Evolutionary conservation across 2,797 vertebrate genomes (phyloP).

Genomic region (Hephaestus fuliginosus): DNA sequence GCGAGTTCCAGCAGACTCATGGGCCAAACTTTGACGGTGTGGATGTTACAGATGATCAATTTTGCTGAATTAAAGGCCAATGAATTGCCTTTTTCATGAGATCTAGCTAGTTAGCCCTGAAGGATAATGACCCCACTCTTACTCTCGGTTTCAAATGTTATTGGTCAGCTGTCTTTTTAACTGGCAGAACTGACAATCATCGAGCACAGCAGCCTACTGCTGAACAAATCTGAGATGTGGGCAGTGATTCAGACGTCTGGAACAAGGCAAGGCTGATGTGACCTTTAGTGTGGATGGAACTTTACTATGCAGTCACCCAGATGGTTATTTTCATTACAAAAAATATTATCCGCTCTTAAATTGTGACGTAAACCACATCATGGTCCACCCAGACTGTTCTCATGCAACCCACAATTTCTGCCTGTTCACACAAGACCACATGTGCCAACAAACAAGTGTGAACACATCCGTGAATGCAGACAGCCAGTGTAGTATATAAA

Average conservation of each 20-base stretch:
- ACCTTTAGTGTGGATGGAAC: neutral
- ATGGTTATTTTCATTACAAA: constrained; percentile 1
- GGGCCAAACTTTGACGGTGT: no score
- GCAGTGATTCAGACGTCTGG: neutral
- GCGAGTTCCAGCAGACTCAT: no score
- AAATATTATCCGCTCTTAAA: neutral
- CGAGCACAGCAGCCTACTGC: neutral
- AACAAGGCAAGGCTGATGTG: neutral
- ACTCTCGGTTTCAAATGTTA: neutral
- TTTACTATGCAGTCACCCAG: neutral
- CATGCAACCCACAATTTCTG: neutral
- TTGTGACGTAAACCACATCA: neutral
- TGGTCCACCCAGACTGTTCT: neutral
- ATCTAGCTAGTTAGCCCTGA: no score
- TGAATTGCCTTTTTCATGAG: neutral
- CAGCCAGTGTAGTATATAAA: constrained; percentile 14
- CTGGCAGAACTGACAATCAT: neutral
- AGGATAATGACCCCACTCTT: neutral
- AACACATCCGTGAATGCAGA: constrained; percentile 10
- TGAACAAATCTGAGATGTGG: neutral
- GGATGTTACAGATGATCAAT: no score
- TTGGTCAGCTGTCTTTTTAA: neutral
- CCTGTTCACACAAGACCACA: neutral
- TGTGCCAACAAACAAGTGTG: neutral
- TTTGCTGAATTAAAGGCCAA: no score